Evolutionary conservation across 23 tunicate genomes (phyloP).

Genomic region (Styela clava): DNA sequence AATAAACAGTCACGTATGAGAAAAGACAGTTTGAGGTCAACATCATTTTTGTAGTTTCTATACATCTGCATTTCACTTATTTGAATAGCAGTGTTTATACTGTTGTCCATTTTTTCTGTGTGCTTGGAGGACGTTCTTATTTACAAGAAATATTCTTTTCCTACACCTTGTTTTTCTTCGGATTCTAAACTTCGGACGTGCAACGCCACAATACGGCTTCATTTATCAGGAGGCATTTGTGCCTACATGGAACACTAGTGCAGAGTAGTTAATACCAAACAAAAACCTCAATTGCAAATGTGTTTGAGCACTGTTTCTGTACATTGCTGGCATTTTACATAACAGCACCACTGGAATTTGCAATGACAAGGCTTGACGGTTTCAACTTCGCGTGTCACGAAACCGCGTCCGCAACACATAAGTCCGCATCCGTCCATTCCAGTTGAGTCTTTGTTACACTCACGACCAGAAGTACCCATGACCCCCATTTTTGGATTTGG

Average conservation of each 20-base stretch:
- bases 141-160: too few relatives aligned
- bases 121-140: too few relatives aligned
- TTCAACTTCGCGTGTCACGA: conserved; percentile 27
- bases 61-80: too few relatives aligned
- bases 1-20: too few relatives aligned
- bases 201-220: too few relatives aligned
- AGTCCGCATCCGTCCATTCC: conserved; percentile 86
- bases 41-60: too few relatives aligned
- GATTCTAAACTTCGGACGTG: too few relatives aligned
- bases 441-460: conserved; percentile 54
- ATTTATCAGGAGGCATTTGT: neutral
- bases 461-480: conserved; percentile 77
- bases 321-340: conserved; percentile 72
- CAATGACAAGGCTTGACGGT: conserved; percentile 79
- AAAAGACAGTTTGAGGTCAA: too few relatives aligned
- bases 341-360: conserved; percentile 96
- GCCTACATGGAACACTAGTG: neutral
- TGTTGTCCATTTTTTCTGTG: too few relatives aligned
- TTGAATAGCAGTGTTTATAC: too few relatives aligned
- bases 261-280: neutral
- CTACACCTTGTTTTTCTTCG: too few relatives aligned
- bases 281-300: conserved; percentile 59
- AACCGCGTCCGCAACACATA: conserved; percentile 94
- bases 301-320: conserved; percentile 46
- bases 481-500: conserved; percentile 52